These are phyloP conservation scores for Grapholita molesta DNA, from an alignment of 1,140 invertebrate species.

Conservation along the genomic window DNA sequence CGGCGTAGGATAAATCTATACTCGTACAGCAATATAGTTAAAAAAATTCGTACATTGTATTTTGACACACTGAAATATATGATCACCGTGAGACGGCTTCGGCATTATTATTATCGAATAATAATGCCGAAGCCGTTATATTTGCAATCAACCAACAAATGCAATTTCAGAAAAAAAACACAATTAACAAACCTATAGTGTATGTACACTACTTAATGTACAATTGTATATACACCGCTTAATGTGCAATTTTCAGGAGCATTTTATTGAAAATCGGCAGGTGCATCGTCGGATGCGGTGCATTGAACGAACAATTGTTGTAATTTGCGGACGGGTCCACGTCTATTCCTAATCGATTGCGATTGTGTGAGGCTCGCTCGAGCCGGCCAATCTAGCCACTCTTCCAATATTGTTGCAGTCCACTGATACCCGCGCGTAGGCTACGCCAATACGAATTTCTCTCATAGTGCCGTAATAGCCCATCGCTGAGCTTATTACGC, in stretches of 20 bases:
- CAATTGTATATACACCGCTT: background rate
- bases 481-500: conserved; percentile 73
- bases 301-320: conserved; percentile 45
- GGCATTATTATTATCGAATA: too few species aligned
- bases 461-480: conserved; percentile 62
- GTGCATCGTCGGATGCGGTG: conserved; percentile 16
- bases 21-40: too few species aligned
- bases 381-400: conserved; percentile 38
- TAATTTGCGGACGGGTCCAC: conserved; percentile 45
- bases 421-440: conserved; percentile 49
- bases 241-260: background rate
- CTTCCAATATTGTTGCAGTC: conserved; percentile 58
- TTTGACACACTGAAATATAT: too few species aligned
- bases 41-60: too few species aligned
- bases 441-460: conserved; percentile 62
- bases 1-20: too few species aligned
- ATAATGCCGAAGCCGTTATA: background rate
- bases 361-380: conserved; percentile 42
- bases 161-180: background rate
- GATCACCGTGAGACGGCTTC: too few species aligned
- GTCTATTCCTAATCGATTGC: conserved; percentile 61
- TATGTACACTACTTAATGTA: background rate
- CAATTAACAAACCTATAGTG: too few species aligned
- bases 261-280: conserved; percentile 20
- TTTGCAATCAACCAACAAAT: background rate